Conservation (phyloP, 2,113 vertebrate genomes). For the Girardinichthys multiradiatus region DNA sequence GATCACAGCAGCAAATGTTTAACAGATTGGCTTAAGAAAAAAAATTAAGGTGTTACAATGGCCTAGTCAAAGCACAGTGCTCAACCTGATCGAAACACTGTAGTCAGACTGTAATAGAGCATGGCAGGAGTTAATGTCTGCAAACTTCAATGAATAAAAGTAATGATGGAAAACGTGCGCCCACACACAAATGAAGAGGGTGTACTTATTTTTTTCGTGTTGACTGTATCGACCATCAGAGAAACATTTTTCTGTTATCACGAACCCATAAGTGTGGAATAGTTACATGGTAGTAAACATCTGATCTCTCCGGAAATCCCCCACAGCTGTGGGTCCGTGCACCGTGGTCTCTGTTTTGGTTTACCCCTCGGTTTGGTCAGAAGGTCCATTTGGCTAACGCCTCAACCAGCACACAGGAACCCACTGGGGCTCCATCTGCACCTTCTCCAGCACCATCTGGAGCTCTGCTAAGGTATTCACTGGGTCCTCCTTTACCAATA, state of each 20-base stretch:
- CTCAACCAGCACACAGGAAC: constrained; percentile 89
- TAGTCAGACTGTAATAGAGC: too few species aligned
- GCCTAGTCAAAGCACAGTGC: too few species aligned
- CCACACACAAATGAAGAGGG: too few species aligned
- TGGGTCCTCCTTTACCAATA: constrained; percentile 88
- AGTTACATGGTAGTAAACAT: constrained; percentile 37
- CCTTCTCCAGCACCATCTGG: constrained; percentile 82
- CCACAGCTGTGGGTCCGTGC: not conserved
- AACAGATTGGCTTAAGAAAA: too few species aligned
- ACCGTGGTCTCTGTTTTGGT: not conserved
- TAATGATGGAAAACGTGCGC: too few species aligned
- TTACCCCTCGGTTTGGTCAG: not conserved
- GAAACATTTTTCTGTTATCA: constrained; percentile 4
- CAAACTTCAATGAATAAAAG: not conserved
- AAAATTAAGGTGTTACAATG: too few species aligned
- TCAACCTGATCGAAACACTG: too few species aligned
- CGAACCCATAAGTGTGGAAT: constrained; percentile 15
- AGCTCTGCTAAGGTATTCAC: constrained; percentile 84
- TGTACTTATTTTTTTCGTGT: not conserved
- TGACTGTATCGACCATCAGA: not conserved
- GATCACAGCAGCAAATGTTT: too few species aligned
- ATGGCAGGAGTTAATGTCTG: not conserved
- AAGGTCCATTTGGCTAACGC: constrained; percentile 59
- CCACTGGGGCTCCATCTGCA: constrained; percentile 87
- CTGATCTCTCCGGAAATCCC: not conserved